Percentiles rank a stretch among this genome's conserved stretches.
Conservation (phyloP, 2,113 vertebrate genomes). For the Helogale parvula region DNA sequence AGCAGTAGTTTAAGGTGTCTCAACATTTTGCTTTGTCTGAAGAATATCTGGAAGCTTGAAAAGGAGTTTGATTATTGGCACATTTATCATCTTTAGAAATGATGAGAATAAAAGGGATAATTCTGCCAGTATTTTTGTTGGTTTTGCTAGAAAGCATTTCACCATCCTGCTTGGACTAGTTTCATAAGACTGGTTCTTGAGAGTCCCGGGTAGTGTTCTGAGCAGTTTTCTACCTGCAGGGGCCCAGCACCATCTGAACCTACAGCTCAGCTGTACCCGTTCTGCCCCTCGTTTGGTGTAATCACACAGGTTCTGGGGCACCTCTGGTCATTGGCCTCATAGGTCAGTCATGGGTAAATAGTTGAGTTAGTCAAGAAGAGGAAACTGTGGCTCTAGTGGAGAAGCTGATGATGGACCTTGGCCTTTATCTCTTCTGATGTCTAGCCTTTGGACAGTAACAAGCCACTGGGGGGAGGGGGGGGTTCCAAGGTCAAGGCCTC, state of each 20-base stretch:
- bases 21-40: not conserved
- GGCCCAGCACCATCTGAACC: not conserved
- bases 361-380: not conserved
- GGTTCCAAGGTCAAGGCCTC: not conserved
- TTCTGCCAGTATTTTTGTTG: not conserved
- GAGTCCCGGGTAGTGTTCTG: not conserved
- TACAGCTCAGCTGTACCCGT: not conserved
- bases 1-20: not conserved
- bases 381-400: not conserved
- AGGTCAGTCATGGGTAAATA: not conserved
- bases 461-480: not conserved
- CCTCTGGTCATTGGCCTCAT: not conserved
- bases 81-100: constrained; percentile 37
- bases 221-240: not conserved
- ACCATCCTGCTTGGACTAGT: not conserved
- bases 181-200: not conserved
- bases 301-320: not conserved
- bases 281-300: not conserved
- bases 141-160: constrained; percentile 1
- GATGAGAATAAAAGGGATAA: not conserved
- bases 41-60: constrained; percentile 4
- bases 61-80: constrained; percentile 35
- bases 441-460: not conserved
- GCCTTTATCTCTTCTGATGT: not conserved
- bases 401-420: not conserved